Evolutionary conservation across 2,797 vertebrate species (phyloP).

Genomic region (Fistularia commersonii): DNA sequence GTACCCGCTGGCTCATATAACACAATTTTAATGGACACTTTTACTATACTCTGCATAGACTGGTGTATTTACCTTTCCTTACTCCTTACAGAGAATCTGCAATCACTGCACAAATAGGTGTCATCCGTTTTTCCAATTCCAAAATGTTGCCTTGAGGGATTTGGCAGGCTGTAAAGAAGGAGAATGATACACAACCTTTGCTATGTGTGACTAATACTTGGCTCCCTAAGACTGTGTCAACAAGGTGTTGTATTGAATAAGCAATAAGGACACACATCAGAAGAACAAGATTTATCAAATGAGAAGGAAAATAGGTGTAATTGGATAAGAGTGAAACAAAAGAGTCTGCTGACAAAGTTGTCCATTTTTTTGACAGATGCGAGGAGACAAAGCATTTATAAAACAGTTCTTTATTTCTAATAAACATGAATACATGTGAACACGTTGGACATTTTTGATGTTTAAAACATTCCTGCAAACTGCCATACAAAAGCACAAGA

Average conservation of each 20-base stretch:
- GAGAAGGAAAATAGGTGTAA: conserved; percentile 31
- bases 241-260: conserved; percentile 62
- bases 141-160: conserved; percentile 44
- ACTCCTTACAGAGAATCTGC: conserved; percentile 24
- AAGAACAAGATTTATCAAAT: conserved; percentile 41
- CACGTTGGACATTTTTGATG: conserved; percentile 50
- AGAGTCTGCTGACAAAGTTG: conserved; percentile 14
- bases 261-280: conserved; percentile 40
- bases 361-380: conserved; percentile 15
- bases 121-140: conserved; percentile 49
- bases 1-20: conserved; percentile 19
- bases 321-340: conserved; percentile 36
- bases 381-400: conserved; percentile 48
- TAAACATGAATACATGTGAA: conserved; percentile 67
- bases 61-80: conserved; percentile 38
- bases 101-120: conserved; percentile 48
- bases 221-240: conserved; percentile 49
- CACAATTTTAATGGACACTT: conserved; percentile 23
- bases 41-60: conserved; percentile 10
- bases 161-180: conserved; percentile 52
- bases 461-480: conserved; percentile 63
- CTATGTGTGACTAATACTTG: conserved; percentile 57
- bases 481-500: conserved; percentile 60
- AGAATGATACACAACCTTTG: conserved; percentile 48
- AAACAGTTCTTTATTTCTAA: conserved; percentile 80